Conservation (phyloP, 2,113 vertebrate species). For the Tupaia tana region DNA sequence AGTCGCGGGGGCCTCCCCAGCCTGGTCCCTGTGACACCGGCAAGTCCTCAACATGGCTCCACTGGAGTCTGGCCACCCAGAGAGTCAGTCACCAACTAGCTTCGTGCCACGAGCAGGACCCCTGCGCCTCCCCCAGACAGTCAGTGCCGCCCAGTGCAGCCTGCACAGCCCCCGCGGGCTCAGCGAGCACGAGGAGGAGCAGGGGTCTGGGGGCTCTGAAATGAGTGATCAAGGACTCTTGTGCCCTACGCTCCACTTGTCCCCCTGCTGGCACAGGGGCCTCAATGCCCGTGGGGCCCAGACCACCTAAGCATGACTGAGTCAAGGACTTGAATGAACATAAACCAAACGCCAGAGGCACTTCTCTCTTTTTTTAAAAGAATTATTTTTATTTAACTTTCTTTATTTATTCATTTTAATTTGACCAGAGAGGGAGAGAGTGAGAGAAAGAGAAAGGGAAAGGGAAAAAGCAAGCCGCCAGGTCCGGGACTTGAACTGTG, state of each 20-base stretch:
- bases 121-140: rapidly evolving
- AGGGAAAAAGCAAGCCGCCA: no score
- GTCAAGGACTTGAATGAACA: no score
- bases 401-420: no score
- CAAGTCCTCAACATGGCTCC: rapidly evolving
- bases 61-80: rapidly evolving
- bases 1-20: rapidly evolving
- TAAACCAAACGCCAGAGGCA: rapidly evolving
- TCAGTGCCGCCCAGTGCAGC: background rate
- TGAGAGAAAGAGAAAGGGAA: no score
- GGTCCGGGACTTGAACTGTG: no score
- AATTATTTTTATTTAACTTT: no score
- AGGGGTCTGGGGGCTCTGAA: rapidly evolving
- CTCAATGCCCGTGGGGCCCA: background rate
- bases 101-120: no score
- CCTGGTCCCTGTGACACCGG: rapidly evolving
- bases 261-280: background rate
- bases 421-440: no score
- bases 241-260: rapidly evolving
- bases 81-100: rapidly evolving
- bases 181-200: rapidly evolving
- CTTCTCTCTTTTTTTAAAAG: background rate
- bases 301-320: rapidly evolving
- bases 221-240: rapidly evolving
- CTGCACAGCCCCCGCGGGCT: rapidly evolving